Evolutionary conservation across 2,113 vertebrate genomes (phyloP), one percentile per base, ranked within the genome.

Genomic region (Atractosteus spatula): DNA sequence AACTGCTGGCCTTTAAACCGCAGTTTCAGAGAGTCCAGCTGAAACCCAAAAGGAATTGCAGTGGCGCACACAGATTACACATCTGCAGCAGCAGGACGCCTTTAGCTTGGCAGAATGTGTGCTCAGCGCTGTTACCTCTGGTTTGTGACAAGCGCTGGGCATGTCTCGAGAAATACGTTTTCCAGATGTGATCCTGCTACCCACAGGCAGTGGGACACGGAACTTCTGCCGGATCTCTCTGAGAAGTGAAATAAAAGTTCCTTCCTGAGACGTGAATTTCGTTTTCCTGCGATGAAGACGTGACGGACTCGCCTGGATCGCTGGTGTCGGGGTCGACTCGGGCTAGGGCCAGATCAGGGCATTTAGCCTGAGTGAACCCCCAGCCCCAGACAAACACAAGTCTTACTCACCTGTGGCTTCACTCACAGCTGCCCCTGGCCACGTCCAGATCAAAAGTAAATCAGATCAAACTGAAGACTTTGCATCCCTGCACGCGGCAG

Each of bases 341-440:
- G 87, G 88, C 89, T 85, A 88, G 83, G 89, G 87, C 80, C 82
- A 83, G 79, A 87, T 84, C 79, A 81, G 88, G 29, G 85, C 86
- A 85, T 71, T 70, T 82, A 78, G 83, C 85, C 86, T 89, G 83
- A 73, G 83, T 69, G 79, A 80, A 79, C 82, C 83, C 83, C 77
- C 85, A 64, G 70, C 29, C 29, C 29, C 80, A 76, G 80, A 84
- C 78, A 83, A 54, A 71, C 66, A 59, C 74, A 69, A 54, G 66
- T 71, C 62, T 56, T 79, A 61, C 78, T 88, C 84, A 89, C 85
- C 86, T 89, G 89, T 88, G 87, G 86, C 83, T 82, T 51, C 5
- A 29, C 29, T 29, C 29, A 29, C 29, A 29, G 5, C 5, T 51
- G 47, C 47, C 47, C 47, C 47, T 2, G 2, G 47, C 47, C 1